Percentiles rank a stretch among this genome's conserved stretches.
Conservation (phyloP, 1,140 invertebrate species). For the Zaprionus kolodkinae region DNA sequence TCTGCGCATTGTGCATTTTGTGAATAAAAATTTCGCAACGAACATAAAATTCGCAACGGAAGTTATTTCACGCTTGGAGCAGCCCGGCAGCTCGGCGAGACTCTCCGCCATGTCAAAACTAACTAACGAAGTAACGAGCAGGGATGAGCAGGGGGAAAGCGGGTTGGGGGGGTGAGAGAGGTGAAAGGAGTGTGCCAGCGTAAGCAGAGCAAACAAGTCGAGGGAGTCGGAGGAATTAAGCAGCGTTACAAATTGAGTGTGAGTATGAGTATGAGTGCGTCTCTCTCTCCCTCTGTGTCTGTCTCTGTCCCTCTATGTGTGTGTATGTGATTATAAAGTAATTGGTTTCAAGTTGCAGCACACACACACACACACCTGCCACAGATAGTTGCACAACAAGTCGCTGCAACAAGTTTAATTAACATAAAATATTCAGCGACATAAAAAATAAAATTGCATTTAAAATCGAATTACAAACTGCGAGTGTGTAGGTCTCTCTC, state of each 20-base stretch:
- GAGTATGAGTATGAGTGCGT: constrained; percentile 37
- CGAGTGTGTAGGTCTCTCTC: neutral
- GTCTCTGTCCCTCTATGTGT: constrained; percentile 14
- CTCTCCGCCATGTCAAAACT: constrained; percentile 65
- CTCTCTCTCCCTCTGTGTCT: neutral
- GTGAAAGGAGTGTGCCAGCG: constrained; percentile 7
- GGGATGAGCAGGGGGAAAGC: neutral
- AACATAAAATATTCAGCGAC: constrained; percentile 75
- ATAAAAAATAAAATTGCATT: constrained; percentile 42
- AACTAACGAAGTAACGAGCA: constrained; percentile 73
- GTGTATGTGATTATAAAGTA: constrained; percentile 45
- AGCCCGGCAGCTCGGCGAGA: constrained; percentile 11
- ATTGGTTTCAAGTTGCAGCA: constrained; percentile 77
- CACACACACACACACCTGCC: constrained; percentile 27
- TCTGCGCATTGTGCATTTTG: constrained; percentile 75
- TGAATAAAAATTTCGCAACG: constrained; percentile 76
- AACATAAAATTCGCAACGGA: constrained; percentile 81
- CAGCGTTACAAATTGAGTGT: constrained; percentile 65
- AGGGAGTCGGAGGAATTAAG: constrained; percentile 62
- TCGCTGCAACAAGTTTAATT: constrained; percentile 76
- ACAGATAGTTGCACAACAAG: constrained; percentile 38
- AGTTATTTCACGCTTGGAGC: constrained; percentile 79
- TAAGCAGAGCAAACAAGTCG: constrained; percentile 23
- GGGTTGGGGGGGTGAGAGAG: neutral
- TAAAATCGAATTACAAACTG: constrained; percentile 56